Base-by-base conservation (phyloP, 2,888 invertebrate species). In the Callimorpha dominula region DNA sequence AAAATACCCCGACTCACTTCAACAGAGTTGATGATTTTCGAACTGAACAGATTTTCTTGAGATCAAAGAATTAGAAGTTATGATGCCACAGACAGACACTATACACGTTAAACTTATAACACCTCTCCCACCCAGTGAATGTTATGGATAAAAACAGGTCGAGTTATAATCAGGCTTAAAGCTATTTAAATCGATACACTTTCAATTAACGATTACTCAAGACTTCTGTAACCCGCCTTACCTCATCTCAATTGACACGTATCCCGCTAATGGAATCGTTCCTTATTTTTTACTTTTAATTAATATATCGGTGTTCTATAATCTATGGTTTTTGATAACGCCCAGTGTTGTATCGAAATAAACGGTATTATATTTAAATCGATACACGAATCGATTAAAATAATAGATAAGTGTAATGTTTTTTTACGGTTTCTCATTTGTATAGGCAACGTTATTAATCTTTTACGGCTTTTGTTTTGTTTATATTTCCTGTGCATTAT, bases 301-400 rank as follows among this genome's bases (percentile, higher is more conserved):
- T 86, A 86, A 77, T 84, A 80, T 70, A 80, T 70, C 79, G 73
- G 71, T 83, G 80, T 80, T 57, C 81, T 84, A 79, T 83, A 85
- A 83, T 84, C 84, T 84, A 82, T 80, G 77, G 76, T 70, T 76
- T 68, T 73, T 66, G 79, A 81, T 83, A 85, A 80, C 85, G 83
- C 79, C 81, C 78, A 77, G 71, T 72, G 68, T 71, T 72, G 75
- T 81, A 79, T 83, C 76, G 82, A 73, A 82, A 83, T 83, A 79
- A 81, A 79, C 82, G 76, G n/a, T 82, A 78, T 77, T 69, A 81
- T 82, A 84, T 84, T 79, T 75, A 81, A 84, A 84, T 84, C 84
- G 81, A 76, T 74, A 65, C 81, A 65, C 71, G 76, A 75, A 82
- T 76, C 84, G 78, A 82, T 84, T 84, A 79, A 79, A 82, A 80